phyloP scores from a whole-genome alignment of 2,797 vertebrate species.

The Sebastes steindachneri region DNA sequence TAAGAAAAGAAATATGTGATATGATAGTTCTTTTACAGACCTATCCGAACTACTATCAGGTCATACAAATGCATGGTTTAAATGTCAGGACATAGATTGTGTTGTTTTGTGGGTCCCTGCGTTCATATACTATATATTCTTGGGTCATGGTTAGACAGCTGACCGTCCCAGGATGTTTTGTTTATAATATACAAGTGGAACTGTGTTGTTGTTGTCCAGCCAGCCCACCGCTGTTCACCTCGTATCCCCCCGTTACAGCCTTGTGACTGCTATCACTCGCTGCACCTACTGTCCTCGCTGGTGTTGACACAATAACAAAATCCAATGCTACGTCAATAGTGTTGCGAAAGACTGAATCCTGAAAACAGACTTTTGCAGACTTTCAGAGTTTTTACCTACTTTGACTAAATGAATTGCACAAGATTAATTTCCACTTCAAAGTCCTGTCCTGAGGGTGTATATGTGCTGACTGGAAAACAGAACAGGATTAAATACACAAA shows the following conservation, averaged over 20 bases:
- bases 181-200: neutral
- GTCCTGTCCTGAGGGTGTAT: neutral
- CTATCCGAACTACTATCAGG: neutral
- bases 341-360: neutral
- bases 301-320: constrained; percentile 20
- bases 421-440: neutral
- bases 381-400: constrained; percentile 2
- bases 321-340: constrained; percentile 30
- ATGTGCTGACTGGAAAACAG: neutral
- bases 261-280: constrained; percentile 3
- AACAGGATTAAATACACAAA: neutral
- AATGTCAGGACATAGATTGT: neutral
- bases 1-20: neutral
- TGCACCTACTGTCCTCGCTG: neutral
- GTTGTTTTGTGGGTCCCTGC: no score
- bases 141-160: neutral
- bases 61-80: neutral
- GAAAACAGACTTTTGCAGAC: neutral
- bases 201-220: neutral
- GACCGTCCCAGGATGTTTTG: neutral
- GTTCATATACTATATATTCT: no score
- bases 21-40: neutral
- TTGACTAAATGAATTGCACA: neutral
- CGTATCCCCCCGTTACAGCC: neutral
- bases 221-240: neutral